phyloP scores from a whole-genome alignment of 2,888 invertebrate species.

The Chydorus sphaericus region DNA sequence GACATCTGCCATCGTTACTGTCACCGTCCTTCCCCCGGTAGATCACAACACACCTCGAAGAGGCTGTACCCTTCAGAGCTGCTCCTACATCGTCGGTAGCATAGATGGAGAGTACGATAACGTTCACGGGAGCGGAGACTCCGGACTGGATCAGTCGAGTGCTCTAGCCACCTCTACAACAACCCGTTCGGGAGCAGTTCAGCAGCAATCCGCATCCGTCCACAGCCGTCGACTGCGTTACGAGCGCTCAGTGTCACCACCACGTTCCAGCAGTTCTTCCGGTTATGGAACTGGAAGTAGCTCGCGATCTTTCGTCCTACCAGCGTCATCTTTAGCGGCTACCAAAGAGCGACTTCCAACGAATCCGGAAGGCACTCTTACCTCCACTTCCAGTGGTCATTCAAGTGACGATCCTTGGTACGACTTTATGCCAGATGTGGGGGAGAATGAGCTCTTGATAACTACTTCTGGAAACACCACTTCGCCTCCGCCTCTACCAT shows the following conservation, averaged over 20 bases:
- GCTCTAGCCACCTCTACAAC: no score
- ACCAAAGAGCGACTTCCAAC: constrained; percentile 28
- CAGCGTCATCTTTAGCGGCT: constrained; percentile 18
- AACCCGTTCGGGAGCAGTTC: constrained; percentile 13
- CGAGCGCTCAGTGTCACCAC: constrained; percentile 59
- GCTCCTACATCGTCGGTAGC: constrained; percentile 43
- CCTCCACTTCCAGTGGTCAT: constrained; percentile 46
- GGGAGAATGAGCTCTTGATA: constrained; percentile 20
- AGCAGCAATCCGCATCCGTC: constrained; percentile 26
- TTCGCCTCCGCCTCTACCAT: constrained; percentile 39
- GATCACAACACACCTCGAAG: constrained; percentile 50
- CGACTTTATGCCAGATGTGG: constrained; percentile 25
- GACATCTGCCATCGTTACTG: constrained; percentile 72
- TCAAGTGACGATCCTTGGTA: constrained; percentile 49
- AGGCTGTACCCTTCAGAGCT: constrained; percentile 48
- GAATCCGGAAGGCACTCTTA: constrained; percentile 39
- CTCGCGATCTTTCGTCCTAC: constrained; percentile 26
- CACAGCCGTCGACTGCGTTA: constrained; percentile 16
- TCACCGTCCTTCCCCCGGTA: constrained; percentile 61
- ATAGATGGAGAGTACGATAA: constrained; percentile 55
- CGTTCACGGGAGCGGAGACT: constrained; percentile 36
- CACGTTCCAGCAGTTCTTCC: constrained; percentile 64
- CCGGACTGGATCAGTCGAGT: constrained; percentile 15
- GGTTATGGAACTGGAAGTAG: constrained; percentile 64
- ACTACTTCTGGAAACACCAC: constrained; percentile 12